Evolutionary conservation across 2,113 vertebrate species (phyloP).

Genomic region (Gallinago media): DNA sequence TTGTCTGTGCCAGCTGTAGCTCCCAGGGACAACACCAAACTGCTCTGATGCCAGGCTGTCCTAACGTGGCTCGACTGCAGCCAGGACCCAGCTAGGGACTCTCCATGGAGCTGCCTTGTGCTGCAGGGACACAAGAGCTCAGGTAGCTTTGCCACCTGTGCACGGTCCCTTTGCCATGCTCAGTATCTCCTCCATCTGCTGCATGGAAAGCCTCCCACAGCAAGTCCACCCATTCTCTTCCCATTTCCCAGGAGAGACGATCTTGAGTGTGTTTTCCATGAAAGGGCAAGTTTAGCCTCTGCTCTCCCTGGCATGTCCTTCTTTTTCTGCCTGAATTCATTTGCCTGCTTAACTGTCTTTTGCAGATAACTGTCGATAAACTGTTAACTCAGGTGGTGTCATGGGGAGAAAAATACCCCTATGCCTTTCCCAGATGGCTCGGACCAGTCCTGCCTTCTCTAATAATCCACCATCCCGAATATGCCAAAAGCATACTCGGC

Average conservation of each 20-base stretch:
- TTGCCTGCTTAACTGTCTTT: conserved; percentile 11
- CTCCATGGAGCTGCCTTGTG: background rate
- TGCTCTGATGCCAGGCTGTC: background rate
- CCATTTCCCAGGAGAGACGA: background rate
- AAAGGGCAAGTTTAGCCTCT: background rate
- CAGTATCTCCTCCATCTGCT: background rate
- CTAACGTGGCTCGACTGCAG: background rate
- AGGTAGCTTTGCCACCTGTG: background rate
- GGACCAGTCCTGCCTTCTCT: conserved; percentile 71
- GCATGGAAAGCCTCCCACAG: background rate
- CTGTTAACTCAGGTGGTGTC: background rate
- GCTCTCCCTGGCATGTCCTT: background rate
- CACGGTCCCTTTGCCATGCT: accelerated
- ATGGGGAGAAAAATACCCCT: conserved; percentile 76
- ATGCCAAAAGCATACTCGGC: conserved; percentile 74
- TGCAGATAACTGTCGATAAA: conserved; percentile 47
- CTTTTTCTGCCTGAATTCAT: conserved; percentile 26
- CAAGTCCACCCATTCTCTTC: accelerated
- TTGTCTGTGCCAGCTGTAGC: background rate
- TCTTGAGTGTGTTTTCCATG: background rate
- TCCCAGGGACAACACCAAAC: accelerated
- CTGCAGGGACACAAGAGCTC: background rate
- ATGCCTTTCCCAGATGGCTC: conserved; percentile 78
- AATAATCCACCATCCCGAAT: conserved; percentile 82
- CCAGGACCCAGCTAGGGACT: no score